Evolutionary conservation across 2,797 vertebrate genomes (phyloP).

Genomic region (Tragopan temminckii): DNA sequence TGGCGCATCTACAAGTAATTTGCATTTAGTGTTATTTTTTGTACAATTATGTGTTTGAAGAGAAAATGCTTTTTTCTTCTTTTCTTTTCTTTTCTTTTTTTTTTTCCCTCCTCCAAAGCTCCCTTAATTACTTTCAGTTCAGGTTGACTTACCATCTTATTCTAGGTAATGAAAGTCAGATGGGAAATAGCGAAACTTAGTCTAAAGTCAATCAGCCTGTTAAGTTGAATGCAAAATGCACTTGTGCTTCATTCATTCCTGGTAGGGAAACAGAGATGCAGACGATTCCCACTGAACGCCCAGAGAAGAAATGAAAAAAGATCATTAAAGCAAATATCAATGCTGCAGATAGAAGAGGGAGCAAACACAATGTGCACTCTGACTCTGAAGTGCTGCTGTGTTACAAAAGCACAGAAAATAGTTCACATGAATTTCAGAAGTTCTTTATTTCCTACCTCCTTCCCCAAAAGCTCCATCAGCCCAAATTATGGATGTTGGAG

Average conservation of each 20-base stretch:
- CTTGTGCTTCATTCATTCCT: slow-evolving; percentile 34
- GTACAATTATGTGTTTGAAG: slow-evolving; percentile 23
- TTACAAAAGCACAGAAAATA: slow-evolving; percentile 1
- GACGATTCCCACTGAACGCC: slow-evolving; percentile 16
- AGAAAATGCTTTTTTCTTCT: not conserved
- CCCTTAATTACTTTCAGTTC: slow-evolving; percentile 73
- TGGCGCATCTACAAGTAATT: not conserved
- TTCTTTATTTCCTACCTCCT: not conserved
- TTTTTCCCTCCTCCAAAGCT: not conserved
- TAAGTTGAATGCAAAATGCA: slow-evolving; percentile 42
- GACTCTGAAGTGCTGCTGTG: slow-evolving; percentile 12
- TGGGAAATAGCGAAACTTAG: slow-evolving; percentile 63
- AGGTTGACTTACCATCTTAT: slow-evolving; percentile 70
- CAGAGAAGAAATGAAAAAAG: slow-evolving; percentile 43
- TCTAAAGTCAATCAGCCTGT: slow-evolving; percentile 54
- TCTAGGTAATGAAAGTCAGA: slow-evolving; percentile 70
- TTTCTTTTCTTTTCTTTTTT: not conserved
- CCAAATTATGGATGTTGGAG: not conserved
- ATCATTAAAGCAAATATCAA: slow-evolving; percentile 54
- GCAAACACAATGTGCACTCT: not conserved
- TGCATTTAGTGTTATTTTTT: slow-evolving; percentile 62
- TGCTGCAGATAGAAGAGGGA: not conserved
- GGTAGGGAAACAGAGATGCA: slow-evolving; percentile 17
- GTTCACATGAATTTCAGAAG: slow-evolving; percentile 22
- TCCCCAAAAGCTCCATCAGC: not conserved